Evolutionary conservation across 2,797 vertebrate species (phyloP).

Genomic region (Gadopsis bispinosus): DNA sequence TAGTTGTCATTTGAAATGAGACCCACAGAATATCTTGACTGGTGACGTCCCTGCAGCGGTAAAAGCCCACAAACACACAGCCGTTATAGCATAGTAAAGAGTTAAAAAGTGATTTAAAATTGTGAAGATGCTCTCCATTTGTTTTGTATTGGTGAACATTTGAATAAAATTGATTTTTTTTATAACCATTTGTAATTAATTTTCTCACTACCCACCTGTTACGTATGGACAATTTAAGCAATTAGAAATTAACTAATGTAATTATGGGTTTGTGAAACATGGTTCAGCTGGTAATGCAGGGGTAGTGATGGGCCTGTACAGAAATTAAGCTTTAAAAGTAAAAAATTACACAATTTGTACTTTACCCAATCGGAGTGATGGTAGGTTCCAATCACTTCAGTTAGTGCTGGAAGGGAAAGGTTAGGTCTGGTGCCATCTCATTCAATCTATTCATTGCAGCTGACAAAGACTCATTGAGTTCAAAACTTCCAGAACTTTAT

Average conservation of each 20-base stretch:
- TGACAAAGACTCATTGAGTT: slow-evolving; percentile 56
- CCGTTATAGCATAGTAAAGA: background rate
- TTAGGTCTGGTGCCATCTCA: background rate
- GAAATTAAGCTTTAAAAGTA: no score
- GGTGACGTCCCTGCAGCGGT: slow-evolving; percentile 37
- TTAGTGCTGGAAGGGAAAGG: background rate
- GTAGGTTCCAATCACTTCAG: background rate
- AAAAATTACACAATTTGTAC: no score
- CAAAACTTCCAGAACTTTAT: slow-evolving; percentile 83
- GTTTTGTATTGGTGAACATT: slow-evolving; percentile 85
- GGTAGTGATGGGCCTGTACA: no score
- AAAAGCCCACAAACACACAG: slow-evolving; percentile 41
- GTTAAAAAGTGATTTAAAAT: slow-evolving; percentile 43
- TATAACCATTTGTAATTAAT: slow-evolving; percentile 45
- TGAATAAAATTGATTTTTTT: slow-evolving; percentile 83
- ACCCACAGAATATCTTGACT: slow-evolving; percentile 3
- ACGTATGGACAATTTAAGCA: background rate
- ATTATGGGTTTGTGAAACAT: background rate
- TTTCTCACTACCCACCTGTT: background rate
- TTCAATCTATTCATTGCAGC: slow-evolving; percentile 9
- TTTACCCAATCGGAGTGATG: background rate
- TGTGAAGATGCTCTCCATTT: slow-evolving; percentile 75
- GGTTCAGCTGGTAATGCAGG: no score
- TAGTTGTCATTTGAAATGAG: slow-evolving; percentile 23
- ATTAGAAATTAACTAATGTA: background rate